These are phyloP conservation scores for Dynastes grantii DNA, from an alignment of 2,888 invertebrate genomes.

Conservation along the genomic window DNA sequence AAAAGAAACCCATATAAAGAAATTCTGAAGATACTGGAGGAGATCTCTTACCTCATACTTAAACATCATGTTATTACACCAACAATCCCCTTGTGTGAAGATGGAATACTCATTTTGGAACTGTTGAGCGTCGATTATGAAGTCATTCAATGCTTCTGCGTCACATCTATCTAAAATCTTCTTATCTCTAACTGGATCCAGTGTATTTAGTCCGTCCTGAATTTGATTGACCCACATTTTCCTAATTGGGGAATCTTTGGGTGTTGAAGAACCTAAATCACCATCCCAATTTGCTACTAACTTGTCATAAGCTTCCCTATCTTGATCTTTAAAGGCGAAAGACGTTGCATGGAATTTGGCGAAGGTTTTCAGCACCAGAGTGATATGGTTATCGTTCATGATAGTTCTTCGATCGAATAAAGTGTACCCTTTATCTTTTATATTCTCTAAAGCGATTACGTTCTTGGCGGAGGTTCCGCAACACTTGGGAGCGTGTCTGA, in stretches of 20 bases:
- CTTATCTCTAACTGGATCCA: constrained; percentile 9
- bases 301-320: constrained; percentile 71
- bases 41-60: constrained; percentile 48
- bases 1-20: no score
- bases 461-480: constrained; percentile 48
- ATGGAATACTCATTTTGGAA: constrained; percentile 41
- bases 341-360: constrained; percentile 75
- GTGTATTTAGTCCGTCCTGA: neutral
- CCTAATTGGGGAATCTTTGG: neutral
- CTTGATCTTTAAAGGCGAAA: constrained; percentile 74
- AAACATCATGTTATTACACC: constrained; percentile 56
- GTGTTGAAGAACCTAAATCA: neutral
- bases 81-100: constrained; percentile 54
- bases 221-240: neutral
- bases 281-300: constrained; percentile 45
- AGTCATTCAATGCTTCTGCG: neutral
- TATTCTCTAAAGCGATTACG: constrained; percentile 63
- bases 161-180: neutral
- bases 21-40: no score
- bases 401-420: constrained; percentile 65
- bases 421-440: constrained; percentile 64
- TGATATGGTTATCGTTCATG: constrained; percentile 68
- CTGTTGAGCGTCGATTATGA: neutral
- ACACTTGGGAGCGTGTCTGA: constrained; percentile 34
- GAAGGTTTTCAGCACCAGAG: constrained; percentile 63